Evolutionary conservation across 2,888 invertebrate genomes (phyloP), one percentile per base, ranked within the genome.

Genomic region (Caenorhabditis sp.): DNA sequence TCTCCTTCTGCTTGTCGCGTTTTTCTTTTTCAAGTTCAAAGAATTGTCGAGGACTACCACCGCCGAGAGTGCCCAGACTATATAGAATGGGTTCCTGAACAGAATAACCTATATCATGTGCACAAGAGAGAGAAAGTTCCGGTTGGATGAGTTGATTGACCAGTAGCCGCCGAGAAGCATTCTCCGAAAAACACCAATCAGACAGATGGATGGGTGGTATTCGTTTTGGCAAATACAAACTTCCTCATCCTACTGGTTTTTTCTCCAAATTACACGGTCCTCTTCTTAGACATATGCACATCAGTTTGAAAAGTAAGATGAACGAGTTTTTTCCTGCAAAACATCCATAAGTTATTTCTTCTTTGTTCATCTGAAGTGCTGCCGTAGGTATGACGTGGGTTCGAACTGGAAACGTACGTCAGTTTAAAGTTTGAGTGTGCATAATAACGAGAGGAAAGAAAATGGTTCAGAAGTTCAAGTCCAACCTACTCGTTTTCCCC

Each of bases 101-200:
- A 56, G 58, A 59, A 41, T 59, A 59, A 28, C 49, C 63, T 75
- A 38, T 66, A 68, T 64, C 54, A 64, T 74, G 54, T 63, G 38
- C 47, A 47, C 38, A 31, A 31, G 31, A 31, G 7, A 44, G 54
- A 59, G 61, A 54, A 19, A 19, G 69, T 77, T 77, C 63, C 61
- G 61, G 76, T 28, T 35, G 26, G 63, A 35, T 64, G 74, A 51
- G 54, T 49, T 19, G 41, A 61, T 38, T 76, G 76, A 68, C 54
- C 54, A 51, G 51, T 68, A 47, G 10, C 47, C n/a, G 19, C 47
- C n/a, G 19, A 47, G 38, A 66, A 69, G 16, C 14, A 63, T 63
- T 63, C 59, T n/a, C 49, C 14, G 14, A 59, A 77, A 77, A 77
- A 77, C 69, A 77, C 69, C 77, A 76, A 76, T 76, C 76, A 76